These are phyloP conservation scores for Acanthoscelides obtectus DNA, from an alignment of 2,888 invertebrate species.

Conservation along the genomic window DNA sequence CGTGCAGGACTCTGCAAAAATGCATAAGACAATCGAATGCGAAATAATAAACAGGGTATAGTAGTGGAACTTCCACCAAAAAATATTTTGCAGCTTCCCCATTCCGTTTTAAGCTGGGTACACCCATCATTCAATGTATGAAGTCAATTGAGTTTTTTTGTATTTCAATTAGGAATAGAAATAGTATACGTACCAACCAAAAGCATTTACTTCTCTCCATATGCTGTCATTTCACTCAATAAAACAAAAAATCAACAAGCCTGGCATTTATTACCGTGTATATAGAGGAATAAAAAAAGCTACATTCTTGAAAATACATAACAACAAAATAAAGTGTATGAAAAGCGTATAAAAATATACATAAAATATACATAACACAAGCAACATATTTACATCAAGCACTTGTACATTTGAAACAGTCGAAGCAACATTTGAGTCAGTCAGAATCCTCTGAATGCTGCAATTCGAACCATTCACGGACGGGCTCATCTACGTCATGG, in stretches of 20 bases:
- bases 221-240: too few species aligned
- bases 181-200: too few species aligned
- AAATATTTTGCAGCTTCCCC: too few species aligned
- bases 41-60: too few species aligned
- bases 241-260: not conserved
- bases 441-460: conserved; percentile 27
- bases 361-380: not conserved
- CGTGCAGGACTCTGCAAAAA: too few species aligned
- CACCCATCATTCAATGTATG: too few species aligned
- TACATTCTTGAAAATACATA: not conserved
- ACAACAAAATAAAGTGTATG: not conserved
- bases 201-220: too few species aligned
- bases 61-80: too few species aligned
- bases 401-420: conserved; percentile 7
- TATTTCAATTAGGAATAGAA: too few species aligned
- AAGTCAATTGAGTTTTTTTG: too few species aligned
- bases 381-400: conserved; percentile 7
- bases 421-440: conserved; percentile 14
- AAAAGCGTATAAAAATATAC: not conserved
- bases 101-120: too few species aligned
- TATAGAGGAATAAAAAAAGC: not conserved
- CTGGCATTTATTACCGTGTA: not conserved
- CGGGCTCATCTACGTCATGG: conserved; percentile 58
- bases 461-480: conserved; percentile 67
- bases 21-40: too few species aligned